Conservation (phyloP, 2,888 invertebrate genomes). For the Tortricodes alternella region DNA sequence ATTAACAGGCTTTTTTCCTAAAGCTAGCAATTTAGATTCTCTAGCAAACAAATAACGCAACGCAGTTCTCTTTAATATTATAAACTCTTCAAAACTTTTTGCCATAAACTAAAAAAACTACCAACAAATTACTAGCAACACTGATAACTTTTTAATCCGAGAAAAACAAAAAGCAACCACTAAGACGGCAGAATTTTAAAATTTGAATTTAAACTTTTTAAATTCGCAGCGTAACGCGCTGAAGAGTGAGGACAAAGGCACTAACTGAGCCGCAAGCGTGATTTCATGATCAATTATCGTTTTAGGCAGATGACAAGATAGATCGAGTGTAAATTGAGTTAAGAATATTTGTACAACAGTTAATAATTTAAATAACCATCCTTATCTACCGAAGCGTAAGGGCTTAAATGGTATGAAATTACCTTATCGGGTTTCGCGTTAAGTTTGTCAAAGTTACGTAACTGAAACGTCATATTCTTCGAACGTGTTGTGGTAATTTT, state of each 20-base stretch:
- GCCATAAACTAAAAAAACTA: conserved; percentile 53
- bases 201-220: not conserved
- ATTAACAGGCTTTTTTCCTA: conserved; percentile 65
- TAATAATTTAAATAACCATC: not conserved
- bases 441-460: conserved; percentile 14
- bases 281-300: conserved; percentile 58
- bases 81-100: conserved; percentile 62
- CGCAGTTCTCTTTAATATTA: conserved; percentile 59
- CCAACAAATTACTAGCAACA: not conserved
- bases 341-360: not conserved
- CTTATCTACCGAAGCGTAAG: conserved; percentile 3
- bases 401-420: not conserved
- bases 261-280: conserved; percentile 29
- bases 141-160: not conserved
- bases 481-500: too few relatives aligned
- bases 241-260: conserved; percentile 28
- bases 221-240: not conserved
- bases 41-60: conserved; percentile 59
- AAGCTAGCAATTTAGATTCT: conserved; percentile 58
- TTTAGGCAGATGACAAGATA: conserved; percentile 42
- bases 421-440: not conserved
- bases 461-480: not conserved
- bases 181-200: not conserved
- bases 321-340: conserved; percentile 42
- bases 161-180: not conserved